A percentile compares a stretch with the other conserved stretches of the same genome.
phyloP scores from a whole-genome alignment of 30 jellyfish, hydroid and myxozoan genomes.

The Turritopsis rubra region DNA sequence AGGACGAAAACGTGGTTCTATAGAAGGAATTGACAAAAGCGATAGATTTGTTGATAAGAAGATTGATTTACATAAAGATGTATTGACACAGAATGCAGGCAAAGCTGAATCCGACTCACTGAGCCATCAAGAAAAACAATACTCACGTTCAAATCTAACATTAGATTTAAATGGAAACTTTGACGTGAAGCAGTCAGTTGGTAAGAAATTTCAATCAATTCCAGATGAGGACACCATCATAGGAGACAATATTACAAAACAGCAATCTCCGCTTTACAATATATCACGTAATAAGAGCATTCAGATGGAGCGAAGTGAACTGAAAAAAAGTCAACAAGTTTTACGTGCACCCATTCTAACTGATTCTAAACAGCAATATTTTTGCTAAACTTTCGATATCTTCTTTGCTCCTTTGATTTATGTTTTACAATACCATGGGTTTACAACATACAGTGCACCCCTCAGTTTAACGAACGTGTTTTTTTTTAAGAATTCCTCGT shows the following conservation, averaged over 20 bases:
- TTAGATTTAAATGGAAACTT: constrained; percentile 4
- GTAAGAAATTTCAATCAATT: background rate
- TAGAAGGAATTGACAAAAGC: background rate
- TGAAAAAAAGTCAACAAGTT: too few relatives aligned
- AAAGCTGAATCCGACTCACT: background rate
- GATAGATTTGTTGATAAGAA: background rate
- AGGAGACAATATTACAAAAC: background rate
- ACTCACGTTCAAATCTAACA: background rate
- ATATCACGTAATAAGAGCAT: background rate
- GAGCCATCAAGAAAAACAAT: background rate
- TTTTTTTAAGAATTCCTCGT: background rate
- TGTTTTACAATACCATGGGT: background rate
- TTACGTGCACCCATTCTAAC: background rate
- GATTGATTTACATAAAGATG: background rate
- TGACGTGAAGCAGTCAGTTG: background rate
- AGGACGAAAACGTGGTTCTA: constrained; percentile 7
- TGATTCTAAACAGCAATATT: background rate
- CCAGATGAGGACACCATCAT: background rate
- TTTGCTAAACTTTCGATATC: background rate
- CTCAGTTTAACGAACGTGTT: too few relatives aligned
- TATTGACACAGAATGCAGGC: background rate
- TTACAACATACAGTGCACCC: too few relatives aligned
- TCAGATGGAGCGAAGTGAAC: background rate
- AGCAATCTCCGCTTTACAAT: background rate
- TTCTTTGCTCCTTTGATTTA: background rate